A percentile compares a stretch with the other conserved stretches of the same genome.
Conservation (phyloP, 1,140 invertebrate genomes). For the Asbolus verrucosus region DNA sequence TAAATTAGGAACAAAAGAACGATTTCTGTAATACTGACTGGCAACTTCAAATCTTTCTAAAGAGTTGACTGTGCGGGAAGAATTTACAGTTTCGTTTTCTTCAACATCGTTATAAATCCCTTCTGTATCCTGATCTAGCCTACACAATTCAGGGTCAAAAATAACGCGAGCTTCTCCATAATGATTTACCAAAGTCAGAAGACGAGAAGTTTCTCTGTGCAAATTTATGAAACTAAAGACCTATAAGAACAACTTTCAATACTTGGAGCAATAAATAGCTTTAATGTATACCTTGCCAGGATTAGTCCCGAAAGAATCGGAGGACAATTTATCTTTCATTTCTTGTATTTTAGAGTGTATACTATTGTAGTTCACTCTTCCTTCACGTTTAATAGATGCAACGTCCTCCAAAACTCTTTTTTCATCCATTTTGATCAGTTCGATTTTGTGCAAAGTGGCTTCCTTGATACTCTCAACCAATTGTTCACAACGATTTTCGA, state of each 20-base stretch:
- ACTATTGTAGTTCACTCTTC: conserved; percentile 23
- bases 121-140: conserved; percentile 66
- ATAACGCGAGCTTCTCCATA: conserved; percentile 67
- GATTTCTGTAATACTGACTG: conserved; percentile 66
- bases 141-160: conserved; percentile 69
- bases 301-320: background rate
- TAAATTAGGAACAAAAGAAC: conserved; percentile 67
- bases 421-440: conserved; percentile 63
- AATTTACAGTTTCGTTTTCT: conserved; percentile 64
- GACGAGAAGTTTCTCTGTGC: conserved; percentile 67
- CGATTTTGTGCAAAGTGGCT: conserved; percentile 66
- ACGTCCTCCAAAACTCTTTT: conserved; percentile 40
- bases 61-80: conserved; percentile 64
- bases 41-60: conserved; percentile 66
- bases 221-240: conserved; percentile 64
- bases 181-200: conserved; percentile 68
- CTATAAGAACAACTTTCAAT: conserved; percentile 4
- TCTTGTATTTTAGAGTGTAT: conserved; percentile 19
- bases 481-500: conserved; percentile 66
- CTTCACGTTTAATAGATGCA: conserved; percentile 41
- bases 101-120: conserved; percentile 67
- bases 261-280: background rate
- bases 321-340: conserved; percentile 8
- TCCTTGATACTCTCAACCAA: conserved; percentile 66
- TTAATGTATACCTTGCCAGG: background rate